Evolutionary conservation across 2,888 invertebrate genomes (phyloP).

Genomic region (Heteromyza rotundicornis): DNA sequence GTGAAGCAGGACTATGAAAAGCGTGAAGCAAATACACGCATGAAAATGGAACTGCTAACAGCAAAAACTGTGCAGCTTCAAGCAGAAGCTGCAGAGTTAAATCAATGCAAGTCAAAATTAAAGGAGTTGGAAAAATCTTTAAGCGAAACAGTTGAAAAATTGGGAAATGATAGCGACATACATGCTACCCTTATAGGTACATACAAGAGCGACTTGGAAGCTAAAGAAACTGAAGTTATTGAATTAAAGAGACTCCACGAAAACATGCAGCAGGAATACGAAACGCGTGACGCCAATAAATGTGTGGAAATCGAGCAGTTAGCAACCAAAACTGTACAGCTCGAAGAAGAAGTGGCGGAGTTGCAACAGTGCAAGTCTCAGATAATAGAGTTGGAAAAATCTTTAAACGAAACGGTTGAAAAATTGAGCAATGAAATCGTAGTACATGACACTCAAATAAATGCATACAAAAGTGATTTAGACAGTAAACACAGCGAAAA

Average conservation of each 20-base stretch:
- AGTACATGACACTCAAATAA: conserved; percentile 18
- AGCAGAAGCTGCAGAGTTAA: conserved; percentile 46
- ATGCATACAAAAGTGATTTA: conserved; percentile 10
- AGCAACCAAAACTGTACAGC: conserved; percentile 51
- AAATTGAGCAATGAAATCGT: conserved; percentile 21
- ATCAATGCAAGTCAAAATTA: conserved; percentile 12
- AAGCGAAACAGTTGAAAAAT: conserved; percentile 23
- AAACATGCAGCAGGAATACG: conserved; percentile 16
- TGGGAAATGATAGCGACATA: conserved; percentile 25
- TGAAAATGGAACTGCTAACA: conserved; percentile 51
- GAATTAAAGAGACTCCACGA: conserved; percentile 14
- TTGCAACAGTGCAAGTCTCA: conserved; percentile 23
- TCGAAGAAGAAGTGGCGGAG: conserved; percentile 53
- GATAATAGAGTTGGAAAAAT: conserved; percentile 19
- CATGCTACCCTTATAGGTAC: conserved; percentile 10
- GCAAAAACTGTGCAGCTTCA: conserved; percentile 57
- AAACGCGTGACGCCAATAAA: conserved; percentile 36
- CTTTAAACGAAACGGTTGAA: conserved; percentile 28
- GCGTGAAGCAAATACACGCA: conserved; percentile 34
- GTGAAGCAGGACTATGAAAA: conserved; percentile 23
- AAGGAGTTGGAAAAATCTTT: conserved; percentile 23
- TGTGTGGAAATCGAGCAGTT: conserved; percentile 50
- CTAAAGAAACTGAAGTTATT: neutral
- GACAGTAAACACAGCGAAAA: neutral
- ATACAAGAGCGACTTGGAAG: conserved; percentile 10